Evolutionary conservation across 2,888 invertebrate genomes (phyloP).

Genomic region (Caenorhabditis becei): DNA sequence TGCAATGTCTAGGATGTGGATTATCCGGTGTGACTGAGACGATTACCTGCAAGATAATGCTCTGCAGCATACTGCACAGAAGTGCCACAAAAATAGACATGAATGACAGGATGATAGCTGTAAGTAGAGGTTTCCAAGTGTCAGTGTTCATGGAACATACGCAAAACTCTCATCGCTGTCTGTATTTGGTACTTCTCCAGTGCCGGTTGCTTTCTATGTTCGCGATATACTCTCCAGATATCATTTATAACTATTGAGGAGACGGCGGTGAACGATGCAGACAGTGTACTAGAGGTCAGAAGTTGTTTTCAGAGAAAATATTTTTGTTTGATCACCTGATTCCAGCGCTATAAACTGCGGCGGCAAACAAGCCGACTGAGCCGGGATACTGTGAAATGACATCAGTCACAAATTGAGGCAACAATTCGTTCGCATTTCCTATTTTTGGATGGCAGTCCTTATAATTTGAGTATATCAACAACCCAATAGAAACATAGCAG

Average conservation of each 20-base stretch:
- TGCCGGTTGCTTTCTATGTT: conserved; percentile 11
- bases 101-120: conserved; percentile 55
- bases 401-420: conserved; percentile 75
- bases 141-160: conserved; percentile 52
- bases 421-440: conserved; percentile 61
- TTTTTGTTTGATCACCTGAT: conserved; percentile 63
- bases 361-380: conserved; percentile 74
- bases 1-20: conserved; percentile 34
- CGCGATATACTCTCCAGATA: conserved; percentile 53
- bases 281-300: conserved; percentile 68
- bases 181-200: conserved; percentile 28
- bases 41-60: conserved; percentile 66
- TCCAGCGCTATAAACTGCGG: conserved; percentile 75
- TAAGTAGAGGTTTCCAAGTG: not conserved
- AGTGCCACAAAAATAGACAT: conserved; percentile 58
- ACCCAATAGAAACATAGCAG: conserved; percentile 72
- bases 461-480: conserved; percentile 76
- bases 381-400: conserved; percentile 69
- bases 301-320: no score
- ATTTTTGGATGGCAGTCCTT: conserved; percentile 74
- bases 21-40: not conserved
- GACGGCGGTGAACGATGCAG: conserved; percentile 74
- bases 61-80: conserved; percentile 59
- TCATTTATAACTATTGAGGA: conserved; percentile 76
- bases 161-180: conserved; percentile 60